Evolutionary conservation across 2,113 vertebrate genomes (phyloP), one percentile per base, ranked within the genome.

Genomic region (Struthidea cinerea): DNA sequence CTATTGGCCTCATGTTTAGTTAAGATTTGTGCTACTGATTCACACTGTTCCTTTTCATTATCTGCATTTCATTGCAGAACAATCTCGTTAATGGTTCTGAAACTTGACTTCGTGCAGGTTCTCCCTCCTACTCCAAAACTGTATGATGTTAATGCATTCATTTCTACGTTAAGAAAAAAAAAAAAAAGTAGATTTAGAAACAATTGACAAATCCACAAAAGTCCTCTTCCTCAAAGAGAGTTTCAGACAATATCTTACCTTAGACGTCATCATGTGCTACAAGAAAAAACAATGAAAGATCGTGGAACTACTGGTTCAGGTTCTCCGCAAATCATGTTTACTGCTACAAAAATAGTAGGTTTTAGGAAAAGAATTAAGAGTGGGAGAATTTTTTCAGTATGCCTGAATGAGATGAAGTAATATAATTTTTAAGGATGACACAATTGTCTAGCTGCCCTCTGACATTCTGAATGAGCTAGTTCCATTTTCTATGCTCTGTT

Each of bases 31-130:
- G 84, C 60, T 68, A 33, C 37, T 53, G 69, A 52, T 79, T 94
- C 80, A 75, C 53, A 8, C 30, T 37, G 77, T 89, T 94, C 84
- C 65, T 47, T 84, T 83, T 89, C 16, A 19, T 79, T 85, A 83
- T 84, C 53, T 69, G 81, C 16, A 64, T 3, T 84, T 84, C 50
- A 49, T 56, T 56, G 1, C 44, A 82, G 74, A 84, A 71, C 47
- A 71, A 74, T n/a, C 65, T 95, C 78, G 46, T 93, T 91, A 87
- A 87, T 93, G 57, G 89, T 91, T 95, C 84, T 79, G 50, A 73
- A 87, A 89, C 15, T 82, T 75, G 59, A 84, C 59, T 93, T 71
- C 16, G 63, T 87, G 75, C 74, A 87, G 33, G 87, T 80, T 96
- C 57, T 79, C 13, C 46, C 46, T 93, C 77, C 82, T 83, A 47